Conservation (phyloP, 2,888 invertebrate genomes). For the Cecidostiba fungosa region DNA sequence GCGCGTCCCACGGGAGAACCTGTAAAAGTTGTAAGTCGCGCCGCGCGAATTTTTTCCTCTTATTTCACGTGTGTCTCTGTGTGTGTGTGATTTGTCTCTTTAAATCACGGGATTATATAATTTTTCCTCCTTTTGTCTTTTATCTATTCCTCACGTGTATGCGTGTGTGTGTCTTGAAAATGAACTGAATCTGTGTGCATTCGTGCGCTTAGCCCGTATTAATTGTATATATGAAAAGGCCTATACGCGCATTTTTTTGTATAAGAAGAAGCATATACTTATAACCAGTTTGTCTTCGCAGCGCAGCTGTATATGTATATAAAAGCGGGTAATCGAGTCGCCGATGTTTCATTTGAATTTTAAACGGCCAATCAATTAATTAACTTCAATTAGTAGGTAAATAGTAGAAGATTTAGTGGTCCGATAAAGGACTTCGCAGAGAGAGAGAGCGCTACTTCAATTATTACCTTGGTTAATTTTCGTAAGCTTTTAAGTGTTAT, state of each 20-base stretch:
- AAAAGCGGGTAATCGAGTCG: not conserved
- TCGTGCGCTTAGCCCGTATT: slow-evolving; percentile 28
- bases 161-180: slow-evolving; percentile 21
- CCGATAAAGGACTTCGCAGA: slow-evolving; percentile 15
- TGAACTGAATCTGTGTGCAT: slow-evolving; percentile 24
- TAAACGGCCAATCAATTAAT: slow-evolving; percentile 56
- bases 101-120: slow-evolving; percentile 48
- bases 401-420: slow-evolving; percentile 41
- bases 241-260: too few species aligned
- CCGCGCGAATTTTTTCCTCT: slow-evolving; percentile 15
- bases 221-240: not conserved
- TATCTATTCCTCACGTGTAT: not conserved
- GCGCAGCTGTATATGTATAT: not conserved
- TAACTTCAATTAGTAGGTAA: slow-evolving; percentile 57
- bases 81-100: not conserved
- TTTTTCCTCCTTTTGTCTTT: not conserved
- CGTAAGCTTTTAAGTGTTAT: slow-evolving; percentile 52
- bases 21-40: slow-evolving; percentile 33
- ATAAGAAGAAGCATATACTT: not conserved
- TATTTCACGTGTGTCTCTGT: not conserved
- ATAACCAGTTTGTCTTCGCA: slow-evolving; percentile 42
- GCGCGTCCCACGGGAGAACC: slow-evolving; percentile 4
- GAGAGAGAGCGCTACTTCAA: slow-evolving; percentile 23
- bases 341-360: slow-evolving; percentile 46
- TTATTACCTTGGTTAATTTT: slow-evolving; percentile 26